Conservation (phyloP, 2,797 vertebrate genomes). For the Borostomias antarcticus region DNA sequence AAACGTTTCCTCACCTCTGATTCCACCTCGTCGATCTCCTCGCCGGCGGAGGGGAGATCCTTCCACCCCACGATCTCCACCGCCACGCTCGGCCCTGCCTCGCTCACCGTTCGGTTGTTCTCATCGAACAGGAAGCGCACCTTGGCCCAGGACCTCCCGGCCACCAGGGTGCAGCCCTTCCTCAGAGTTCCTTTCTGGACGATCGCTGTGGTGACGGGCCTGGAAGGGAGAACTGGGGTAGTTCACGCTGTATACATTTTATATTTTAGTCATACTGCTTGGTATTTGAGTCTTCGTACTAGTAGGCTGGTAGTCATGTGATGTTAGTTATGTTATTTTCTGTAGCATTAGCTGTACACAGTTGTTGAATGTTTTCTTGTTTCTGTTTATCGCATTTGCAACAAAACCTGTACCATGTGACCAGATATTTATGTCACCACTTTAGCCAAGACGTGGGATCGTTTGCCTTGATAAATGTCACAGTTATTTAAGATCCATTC, state of each 20-base stretch:
- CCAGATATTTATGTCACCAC: no score
- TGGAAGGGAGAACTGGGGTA: slow-evolving; percentile 50
- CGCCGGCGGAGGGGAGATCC: slow-evolving; percentile 89
- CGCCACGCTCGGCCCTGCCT: slow-evolving; percentile 80
- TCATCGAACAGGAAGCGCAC: slow-evolving; percentile 93
- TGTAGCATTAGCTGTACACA: no score
- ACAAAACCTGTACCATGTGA: no score
- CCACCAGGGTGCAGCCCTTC: slow-evolving; percentile 87
- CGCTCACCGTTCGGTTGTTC: slow-evolving; percentile 71
- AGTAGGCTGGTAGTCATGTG: not conserved
- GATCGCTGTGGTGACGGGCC: slow-evolving; percentile 87
- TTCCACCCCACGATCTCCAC: slow-evolving; percentile 94
- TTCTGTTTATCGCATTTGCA: no score
- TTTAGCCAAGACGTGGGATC: no score
- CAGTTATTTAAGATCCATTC: no score
- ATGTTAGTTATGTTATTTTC: no score
- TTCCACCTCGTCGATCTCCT: slow-evolving; percentile 91
- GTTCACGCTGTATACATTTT: no score
- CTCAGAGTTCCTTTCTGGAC: slow-evolving; percentile 87
- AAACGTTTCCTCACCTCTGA: slow-evolving; percentile 85
- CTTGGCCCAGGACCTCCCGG: slow-evolving; percentile 90
- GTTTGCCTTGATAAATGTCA: no score
- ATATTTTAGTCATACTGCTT: no score
- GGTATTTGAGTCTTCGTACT: not conserved
- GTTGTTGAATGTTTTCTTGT: no score